Percentiles rank a stretch among this genome's conserved stretches.
Conservation (phyloP, 2,888 invertebrate species). For the Napeogenes sylphis region DNA sequence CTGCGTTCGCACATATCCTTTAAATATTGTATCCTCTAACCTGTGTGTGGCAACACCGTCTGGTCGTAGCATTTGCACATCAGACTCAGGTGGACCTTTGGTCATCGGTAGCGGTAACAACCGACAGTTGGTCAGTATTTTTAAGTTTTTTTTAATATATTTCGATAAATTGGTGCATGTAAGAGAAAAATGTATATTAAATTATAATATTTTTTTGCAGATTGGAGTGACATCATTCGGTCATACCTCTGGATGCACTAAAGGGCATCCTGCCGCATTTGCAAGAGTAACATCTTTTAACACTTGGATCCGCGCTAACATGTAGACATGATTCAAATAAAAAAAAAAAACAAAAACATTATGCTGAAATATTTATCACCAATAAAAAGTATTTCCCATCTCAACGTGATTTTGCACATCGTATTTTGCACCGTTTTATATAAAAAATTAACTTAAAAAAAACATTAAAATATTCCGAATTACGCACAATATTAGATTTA, state of each 20-base stretch:
- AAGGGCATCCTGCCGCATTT: constrained; percentile 36
- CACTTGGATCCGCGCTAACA: constrained; percentile 34
- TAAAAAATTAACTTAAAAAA: too few relatives aligned
- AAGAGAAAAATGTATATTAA: not conserved
- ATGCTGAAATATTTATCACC: too few relatives aligned
- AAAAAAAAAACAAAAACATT: too few relatives aligned
- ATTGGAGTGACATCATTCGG: constrained; percentile 34
- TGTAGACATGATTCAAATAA: constrained; percentile 12
- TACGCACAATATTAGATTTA: too few relatives aligned
- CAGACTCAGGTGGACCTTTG: not conserved
- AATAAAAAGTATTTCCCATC: too few relatives aligned
- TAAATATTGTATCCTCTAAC: not conserved
- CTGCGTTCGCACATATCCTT: not conserved
- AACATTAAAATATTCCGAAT: too few relatives aligned
- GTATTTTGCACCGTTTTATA: too few relatives aligned
- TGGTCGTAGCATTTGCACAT: not conserved
- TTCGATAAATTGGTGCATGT: too few relatives aligned
- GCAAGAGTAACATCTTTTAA: constrained; percentile 37
- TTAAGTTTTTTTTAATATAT: too few relatives aligned
- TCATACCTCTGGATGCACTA: constrained; percentile 32
- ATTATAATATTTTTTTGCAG: constrained; percentile 16
- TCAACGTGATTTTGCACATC: too few relatives aligned
- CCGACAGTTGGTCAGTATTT: too few relatives aligned
- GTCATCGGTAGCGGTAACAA: not conserved
- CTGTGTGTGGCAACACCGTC: not conserved